A percentile compares a stretch with the other conserved stretches of the same genome.
phyloP scores from a whole-genome alignment of 2,797 vertebrate genomes.

The Poecilia velifera region DNA sequence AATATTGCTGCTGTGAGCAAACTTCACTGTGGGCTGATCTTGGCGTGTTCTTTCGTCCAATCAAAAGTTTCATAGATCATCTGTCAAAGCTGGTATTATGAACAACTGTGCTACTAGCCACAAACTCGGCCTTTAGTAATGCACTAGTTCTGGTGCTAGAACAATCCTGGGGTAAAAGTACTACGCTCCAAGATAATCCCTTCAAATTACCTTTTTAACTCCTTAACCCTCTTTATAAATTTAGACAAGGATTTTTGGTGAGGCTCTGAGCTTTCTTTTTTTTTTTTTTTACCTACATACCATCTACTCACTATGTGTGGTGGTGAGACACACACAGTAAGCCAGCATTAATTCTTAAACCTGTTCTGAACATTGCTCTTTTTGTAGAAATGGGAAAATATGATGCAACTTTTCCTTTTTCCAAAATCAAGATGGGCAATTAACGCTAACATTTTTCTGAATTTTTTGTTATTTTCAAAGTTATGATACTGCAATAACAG shows the following conservation, averaged over 20 bases:
- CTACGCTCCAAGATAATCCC: neutral
- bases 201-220: neutral
- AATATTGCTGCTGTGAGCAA: neutral
- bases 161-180: neutral
- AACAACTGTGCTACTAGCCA: neutral
- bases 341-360: neutral
- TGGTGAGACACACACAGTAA: neutral
- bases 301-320: neutral
- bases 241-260: neutral
- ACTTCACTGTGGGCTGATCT: neutral
- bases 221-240: neutral
- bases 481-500: neutral
- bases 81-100: neutral
- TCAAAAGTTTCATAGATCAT: neutral
- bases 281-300: neutral
- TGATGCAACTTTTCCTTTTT: neutral
- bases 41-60: neutral
- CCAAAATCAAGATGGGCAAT: neutral
- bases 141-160: neutral
- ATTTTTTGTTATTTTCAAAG: neutral
- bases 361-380: neutral
- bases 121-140: neutral
- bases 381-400: neutral
- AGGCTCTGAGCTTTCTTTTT: neutral
- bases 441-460: neutral